These are phyloP conservation scores for Willowsia nigromaculata DNA, from an alignment of 2,888 invertebrate genomes.

Conservation along the genomic window DNA sequence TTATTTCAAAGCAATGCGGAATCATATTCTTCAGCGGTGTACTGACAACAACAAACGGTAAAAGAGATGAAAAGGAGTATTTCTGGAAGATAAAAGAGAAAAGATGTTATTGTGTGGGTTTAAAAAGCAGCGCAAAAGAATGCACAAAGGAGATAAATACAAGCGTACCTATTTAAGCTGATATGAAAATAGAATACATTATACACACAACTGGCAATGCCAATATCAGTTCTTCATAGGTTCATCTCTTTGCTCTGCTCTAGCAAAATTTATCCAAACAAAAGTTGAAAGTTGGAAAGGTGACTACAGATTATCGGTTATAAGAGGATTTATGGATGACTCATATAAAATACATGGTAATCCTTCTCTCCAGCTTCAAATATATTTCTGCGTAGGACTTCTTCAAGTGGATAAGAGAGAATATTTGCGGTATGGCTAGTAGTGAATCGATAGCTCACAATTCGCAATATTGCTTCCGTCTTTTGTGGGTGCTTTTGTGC, in stretches of 20 bases:
- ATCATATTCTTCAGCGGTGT: constrained; percentile 4
- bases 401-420: neutral
- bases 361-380: neutral
- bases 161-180: neutral
- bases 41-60: neutral
- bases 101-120: constrained; percentile 18
- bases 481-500: neutral
- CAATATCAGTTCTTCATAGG: constrained; percentile 3
- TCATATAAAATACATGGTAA: constrained; percentile 54
- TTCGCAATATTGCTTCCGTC: neutral
- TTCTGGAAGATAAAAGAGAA: constrained; percentile 27
- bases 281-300: constrained; percentile 51
- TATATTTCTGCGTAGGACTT: neutral
- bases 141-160: neutral
- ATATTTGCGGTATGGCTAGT: neutral
- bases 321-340: constrained; percentile 69
- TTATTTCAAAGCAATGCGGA: neutral
- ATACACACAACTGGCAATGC: neutral
- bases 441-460: no score
- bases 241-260: neutral
- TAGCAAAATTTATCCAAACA: constrained; percentile 14
- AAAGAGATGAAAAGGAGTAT: constrained; percentile 37
- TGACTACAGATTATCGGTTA: constrained; percentile 56
- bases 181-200: neutral
- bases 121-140: neutral